Evolutionary conservation across 2,113 vertebrate genomes (phyloP).

Genomic region (Todiramphus saurophagus): DNA sequence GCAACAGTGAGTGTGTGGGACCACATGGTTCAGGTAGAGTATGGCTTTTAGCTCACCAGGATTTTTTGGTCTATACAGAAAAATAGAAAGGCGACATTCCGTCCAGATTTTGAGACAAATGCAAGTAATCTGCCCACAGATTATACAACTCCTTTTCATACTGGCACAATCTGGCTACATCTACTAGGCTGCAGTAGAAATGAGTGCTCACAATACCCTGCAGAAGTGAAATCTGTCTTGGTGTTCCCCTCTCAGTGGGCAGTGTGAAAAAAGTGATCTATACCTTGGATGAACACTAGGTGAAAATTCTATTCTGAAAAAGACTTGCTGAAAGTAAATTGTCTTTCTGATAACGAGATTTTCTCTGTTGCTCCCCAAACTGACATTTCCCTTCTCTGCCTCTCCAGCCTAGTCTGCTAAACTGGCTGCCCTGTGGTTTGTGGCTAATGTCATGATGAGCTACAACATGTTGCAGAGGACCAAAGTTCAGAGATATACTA

Average conservation of each 20-base stretch:
- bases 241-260: background rate
- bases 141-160: background rate
- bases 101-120: background rate
- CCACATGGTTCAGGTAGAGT: rapidly evolving
- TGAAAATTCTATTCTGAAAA: background rate
- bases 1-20: background rate
- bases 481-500: background rate
- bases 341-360: background rate
- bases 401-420: background rate
- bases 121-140: rapidly evolving
- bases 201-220: background rate
- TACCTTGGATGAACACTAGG: background rate
- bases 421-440: background rate
- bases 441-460: background rate
- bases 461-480: background rate
- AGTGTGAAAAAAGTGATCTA: background rate
- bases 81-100: background rate
- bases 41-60: background rate
- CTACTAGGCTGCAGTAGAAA: background rate
- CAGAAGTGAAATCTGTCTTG: background rate
- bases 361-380: background rate
- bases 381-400: background rate
- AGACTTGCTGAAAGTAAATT: background rate
- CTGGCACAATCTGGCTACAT: background rate
- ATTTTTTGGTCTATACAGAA: background rate